These are phyloP conservation scores for Julus scanicus DNA, from an alignment of 2,888 invertebrate species.

Conservation along the genomic window DNA sequence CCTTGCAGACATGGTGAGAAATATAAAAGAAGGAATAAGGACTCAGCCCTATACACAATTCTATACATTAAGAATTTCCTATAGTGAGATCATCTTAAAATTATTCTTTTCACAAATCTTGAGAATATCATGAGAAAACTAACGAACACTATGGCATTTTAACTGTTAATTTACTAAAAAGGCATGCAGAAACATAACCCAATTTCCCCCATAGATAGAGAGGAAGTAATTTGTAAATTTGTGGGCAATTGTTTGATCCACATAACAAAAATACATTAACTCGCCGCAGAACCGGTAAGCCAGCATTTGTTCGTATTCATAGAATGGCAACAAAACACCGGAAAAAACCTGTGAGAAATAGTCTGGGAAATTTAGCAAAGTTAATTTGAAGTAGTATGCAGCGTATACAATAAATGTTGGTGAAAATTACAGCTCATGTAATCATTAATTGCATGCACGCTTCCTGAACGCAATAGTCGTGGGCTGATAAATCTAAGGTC, in stretches of 20 bases:
- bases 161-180: not conserved
- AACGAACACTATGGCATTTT: not conserved
- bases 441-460: not conserved
- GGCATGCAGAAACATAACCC: not conserved
- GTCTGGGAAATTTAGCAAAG: not conserved
- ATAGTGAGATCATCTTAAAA: not conserved
- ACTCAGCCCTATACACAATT: not conserved
- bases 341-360: not conserved
- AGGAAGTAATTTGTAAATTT: conserved; percentile 31
- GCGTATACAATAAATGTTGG: not conserved
- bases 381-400: not conserved
- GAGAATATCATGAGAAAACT: not conserved
- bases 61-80: not conserved
- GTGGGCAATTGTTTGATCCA: not conserved
- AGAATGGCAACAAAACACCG: conserved; percentile 39
- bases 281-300: conserved; percentile 19
- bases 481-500: not conserved
- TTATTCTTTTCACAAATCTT: not conserved
- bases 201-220: not conserved
- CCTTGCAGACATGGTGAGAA: not conserved
- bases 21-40: not conserved
- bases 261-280: not conserved
- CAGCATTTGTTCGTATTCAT: not conserved
- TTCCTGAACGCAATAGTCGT: not conserved
- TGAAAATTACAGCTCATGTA: not conserved